These are phyloP conservation scores for Hycleus cichorii DNA, from an alignment of 1,140 invertebrate species.

Conservation along the genomic window DNA sequence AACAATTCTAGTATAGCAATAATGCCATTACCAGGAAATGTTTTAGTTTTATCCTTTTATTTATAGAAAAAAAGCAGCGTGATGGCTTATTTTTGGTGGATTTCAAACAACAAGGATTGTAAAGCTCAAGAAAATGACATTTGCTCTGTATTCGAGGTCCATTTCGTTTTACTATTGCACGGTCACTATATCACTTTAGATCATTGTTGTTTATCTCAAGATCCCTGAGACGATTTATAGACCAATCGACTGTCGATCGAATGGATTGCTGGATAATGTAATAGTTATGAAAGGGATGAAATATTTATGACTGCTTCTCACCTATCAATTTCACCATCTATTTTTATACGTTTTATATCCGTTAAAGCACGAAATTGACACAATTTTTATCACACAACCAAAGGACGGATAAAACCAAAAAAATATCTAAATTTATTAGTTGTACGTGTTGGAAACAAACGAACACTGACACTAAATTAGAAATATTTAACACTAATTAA, in stretches of 20 bases:
- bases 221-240: conserved; percentile 13
- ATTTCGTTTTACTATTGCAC: conserved; percentile 11
- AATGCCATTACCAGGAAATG: too few species aligned
- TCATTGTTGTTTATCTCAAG: conserved; percentile 20
- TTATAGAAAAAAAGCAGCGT: too few species aligned
- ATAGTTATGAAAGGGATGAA: conserved; percentile 9
- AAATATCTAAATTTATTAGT: too few species aligned
- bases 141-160: conserved; percentile 2
- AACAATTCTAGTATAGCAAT: too few species aligned
- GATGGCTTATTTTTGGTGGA: too few species aligned
- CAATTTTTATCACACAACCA: too few species aligned
- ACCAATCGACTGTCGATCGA: conserved; percentile 6
- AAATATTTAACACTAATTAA: conserved; percentile 9
- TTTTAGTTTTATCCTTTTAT: too few species aligned
- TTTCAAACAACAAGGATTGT: neutral
- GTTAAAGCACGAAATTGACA: too few species aligned
- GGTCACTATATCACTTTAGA: conserved; percentile 16
- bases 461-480: neutral
- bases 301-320: conserved; percentile 3
- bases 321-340: neutral
- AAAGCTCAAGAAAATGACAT: conserved; percentile 13
- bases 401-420: too few species aligned
- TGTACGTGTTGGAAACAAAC: too few species aligned
- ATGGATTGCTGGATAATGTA: conserved; percentile 13
- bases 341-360: too few species aligned